phyloP scores from a whole-genome alignment of 1,140 invertebrate genomes.

The Ostrea edulis region DNA sequence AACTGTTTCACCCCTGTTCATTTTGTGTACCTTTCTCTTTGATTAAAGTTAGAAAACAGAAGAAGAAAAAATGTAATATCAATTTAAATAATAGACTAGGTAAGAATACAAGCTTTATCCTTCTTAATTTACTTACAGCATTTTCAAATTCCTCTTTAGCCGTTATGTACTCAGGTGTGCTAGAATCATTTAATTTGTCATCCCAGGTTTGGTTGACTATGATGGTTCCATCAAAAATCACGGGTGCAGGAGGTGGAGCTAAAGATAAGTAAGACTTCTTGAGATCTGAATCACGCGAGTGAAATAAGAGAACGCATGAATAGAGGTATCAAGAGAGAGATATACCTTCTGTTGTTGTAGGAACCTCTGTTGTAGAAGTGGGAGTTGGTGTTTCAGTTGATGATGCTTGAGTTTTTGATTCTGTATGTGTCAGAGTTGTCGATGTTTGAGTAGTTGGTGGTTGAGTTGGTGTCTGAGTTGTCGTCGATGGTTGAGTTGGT shows the following conservation, averaged over 20 bases:
- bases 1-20: too few relatives aligned
- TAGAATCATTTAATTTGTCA: conserved; percentile 5
- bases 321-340: background rate
- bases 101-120: too few relatives aligned
- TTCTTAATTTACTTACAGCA: background rate
- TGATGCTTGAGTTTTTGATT: background rate
- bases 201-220: conserved; percentile 20
- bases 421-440: too few relatives aligned
- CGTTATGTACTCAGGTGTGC: background rate
- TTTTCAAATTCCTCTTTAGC: background rate
- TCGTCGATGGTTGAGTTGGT: background rate
- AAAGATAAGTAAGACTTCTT: background rate
- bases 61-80: too few relatives aligned
- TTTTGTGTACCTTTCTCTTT: too few relatives aligned
- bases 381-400: background rate
- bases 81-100: too few relatives aligned
- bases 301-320: background rate
- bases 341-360: conserved; percentile 16
- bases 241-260: background rate
- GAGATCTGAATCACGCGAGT: background rate
- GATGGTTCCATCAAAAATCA: background rate
- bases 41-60: too few relatives aligned
- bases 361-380: background rate
- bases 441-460: background rate
- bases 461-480: background rate